These are phyloP conservation scores for Anneissia japonica DNA, from an alignment of 35 echinoderm and acorn worm genomes.

Conservation along the genomic window DNA sequence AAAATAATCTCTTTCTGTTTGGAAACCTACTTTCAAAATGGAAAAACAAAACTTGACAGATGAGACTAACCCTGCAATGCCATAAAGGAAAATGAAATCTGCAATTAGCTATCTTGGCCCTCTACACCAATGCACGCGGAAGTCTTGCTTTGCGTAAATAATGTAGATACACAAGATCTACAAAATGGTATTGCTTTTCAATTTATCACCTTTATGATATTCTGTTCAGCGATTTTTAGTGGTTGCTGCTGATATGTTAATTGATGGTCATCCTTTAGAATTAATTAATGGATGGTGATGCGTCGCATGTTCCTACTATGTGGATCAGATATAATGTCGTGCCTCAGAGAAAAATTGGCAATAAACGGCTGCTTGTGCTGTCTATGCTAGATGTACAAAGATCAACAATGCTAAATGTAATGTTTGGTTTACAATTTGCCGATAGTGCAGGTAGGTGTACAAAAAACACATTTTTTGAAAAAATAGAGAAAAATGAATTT, in stretches of 20 bases:
- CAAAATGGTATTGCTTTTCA: background rate
- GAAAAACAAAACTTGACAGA: no score
- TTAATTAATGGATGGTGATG: conserved; percentile 35
- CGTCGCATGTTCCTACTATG: conserved; percentile 17
- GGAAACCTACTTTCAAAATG: no score
- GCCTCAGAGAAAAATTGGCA: background rate
- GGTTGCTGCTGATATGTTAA: conserved; percentile 27
- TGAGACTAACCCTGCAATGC: no score
- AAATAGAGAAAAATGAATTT: conserved; percentile 3
- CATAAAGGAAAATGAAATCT: no score
- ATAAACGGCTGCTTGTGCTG: background rate
- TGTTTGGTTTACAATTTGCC: conserved; percentile 28
- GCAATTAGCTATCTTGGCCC: no score
- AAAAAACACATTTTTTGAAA: conserved; percentile 4
- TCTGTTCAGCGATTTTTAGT: background rate
- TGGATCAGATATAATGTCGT: conserved; percentile 13
- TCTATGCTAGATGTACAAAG: conserved; percentile 32
- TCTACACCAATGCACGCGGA: no score
- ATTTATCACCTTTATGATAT: background rate
- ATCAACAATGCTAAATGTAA: conserved; percentile 22
- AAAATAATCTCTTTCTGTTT: no score
- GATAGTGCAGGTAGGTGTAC: conserved; percentile 40
- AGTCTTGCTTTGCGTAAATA: no score
- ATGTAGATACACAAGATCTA: no score
- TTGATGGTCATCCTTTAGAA: conserved; percentile 23